Evolutionary conservation across 2,888 invertebrate species (phyloP), one percentile per base, ranked within the genome.

Genomic region (Lasioglossum leucozonium): DNA sequence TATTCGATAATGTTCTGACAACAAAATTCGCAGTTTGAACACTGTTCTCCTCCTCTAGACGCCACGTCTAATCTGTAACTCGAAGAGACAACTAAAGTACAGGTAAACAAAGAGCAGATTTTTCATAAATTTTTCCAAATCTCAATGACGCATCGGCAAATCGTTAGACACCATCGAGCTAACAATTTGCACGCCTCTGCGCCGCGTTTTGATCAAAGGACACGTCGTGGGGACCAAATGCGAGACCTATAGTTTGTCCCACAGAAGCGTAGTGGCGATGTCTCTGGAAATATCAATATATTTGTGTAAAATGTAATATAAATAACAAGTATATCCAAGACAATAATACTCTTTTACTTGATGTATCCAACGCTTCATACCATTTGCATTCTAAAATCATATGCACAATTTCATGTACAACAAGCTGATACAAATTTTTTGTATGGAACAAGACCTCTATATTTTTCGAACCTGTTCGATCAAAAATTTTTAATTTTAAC

Each of bases 191-290:
- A 67, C 67, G 22, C 67, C 67, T 37, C 18, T 37, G 34, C 65
- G 18, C 16, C 65, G 30, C 30, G 62, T 30, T 55, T 55, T 11
- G 22, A 67, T 67, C 37, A 37, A 67, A 11, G 37, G 37, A 67
- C 67, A 67, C 10, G 34, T 67, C 8, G 67, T 11, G 22, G 22
- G 73, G 26, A 72, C 22, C 58, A 71, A 74, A 77, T 42, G 51
- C 42, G 58, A 65, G 37, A 69, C 58, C 40, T 72, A 58, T 37
- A 72, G 55, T 30, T 30, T 34, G 62, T 11, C n/a, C n/a, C n/a
- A 11, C 55, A n/a, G 22, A 55, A 55, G 11, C 11, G 4, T n/a
- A 55, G 55, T 11, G 4, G 55, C 4, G n/a, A 55, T 55, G n/a
- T 55, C 55, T 55, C 55, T 55, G 55, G 10, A 55, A 55, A 11